phyloP scores from a whole-genome alignment of 2,113 vertebrate genomes.

The Xiphophorus maculatus region DNA sequence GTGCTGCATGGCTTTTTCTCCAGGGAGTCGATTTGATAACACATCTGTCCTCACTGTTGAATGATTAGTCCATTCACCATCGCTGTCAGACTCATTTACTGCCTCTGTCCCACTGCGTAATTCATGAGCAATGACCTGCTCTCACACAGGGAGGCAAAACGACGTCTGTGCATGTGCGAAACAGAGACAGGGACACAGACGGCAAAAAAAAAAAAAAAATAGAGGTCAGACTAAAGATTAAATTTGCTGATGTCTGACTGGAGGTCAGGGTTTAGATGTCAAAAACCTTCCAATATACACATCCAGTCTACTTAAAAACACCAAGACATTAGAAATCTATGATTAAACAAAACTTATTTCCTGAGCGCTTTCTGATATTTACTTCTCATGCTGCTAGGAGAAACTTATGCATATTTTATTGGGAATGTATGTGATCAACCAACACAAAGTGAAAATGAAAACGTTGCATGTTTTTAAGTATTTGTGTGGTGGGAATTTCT shows the following conservation, averaged over 20 bases:
- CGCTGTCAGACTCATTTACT: constrained; percentile 52
- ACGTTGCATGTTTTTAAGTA: too few relatives aligned
- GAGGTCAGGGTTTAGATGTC: constrained; percentile 17
- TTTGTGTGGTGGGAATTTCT: too few relatives aligned
- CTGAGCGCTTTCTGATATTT: background rate
- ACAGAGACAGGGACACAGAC: constrained; percentile 17
- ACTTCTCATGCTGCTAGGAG: background rate
- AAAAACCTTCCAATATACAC: constrained; percentile 13
- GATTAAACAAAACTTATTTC: background rate
- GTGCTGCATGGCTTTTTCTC: constrained; percentile 22
- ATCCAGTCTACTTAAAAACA: background rate
- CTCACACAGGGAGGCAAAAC: constrained; percentile 51
- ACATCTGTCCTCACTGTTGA: constrained; percentile 33
- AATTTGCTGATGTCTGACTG: constrained; percentile 27
- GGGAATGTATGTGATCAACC: background rate
- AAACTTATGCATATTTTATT: background rate
- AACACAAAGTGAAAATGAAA: background rate
- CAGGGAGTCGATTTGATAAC: constrained; percentile 37
- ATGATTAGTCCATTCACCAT: constrained; percentile 48
- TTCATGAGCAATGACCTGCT: constrained; percentile 46
- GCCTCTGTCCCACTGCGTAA: constrained; percentile 52
- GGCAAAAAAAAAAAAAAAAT: constrained; percentile 29
- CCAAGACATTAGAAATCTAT: background rate
- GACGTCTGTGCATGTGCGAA: constrained; percentile 3
- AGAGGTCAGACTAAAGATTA: constrained; percentile 66